Evolutionary conservation across 2,888 invertebrate genomes (phyloP).

Genomic region (Caenorhabditis zanzibari): DNA sequence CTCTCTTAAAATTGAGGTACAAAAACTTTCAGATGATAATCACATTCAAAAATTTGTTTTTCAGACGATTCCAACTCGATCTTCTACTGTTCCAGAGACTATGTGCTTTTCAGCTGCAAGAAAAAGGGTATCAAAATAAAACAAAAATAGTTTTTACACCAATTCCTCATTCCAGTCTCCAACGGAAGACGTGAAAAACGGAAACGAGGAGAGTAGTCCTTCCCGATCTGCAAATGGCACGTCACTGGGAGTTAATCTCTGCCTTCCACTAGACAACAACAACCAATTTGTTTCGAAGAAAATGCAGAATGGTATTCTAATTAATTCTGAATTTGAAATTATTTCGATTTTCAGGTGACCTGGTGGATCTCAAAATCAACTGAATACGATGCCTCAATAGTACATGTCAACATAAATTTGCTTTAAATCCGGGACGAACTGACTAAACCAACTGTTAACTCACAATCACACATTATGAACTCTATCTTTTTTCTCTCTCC

Average conservation of each 20-base stretch:
- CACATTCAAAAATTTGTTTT: constrained; percentile 2
- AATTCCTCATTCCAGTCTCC: constrained; percentile 38
- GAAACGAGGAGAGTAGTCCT: constrained; percentile 50
- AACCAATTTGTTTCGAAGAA: constrained; percentile 61
- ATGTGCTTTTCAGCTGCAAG: constrained; percentile 58
- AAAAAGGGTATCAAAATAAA: constrained; percentile 51
- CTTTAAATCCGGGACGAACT: constrained; percentile 52
- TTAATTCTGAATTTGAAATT: not conserved
- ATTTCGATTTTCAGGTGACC: constrained; percentile 43
- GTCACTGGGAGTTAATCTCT: constrained; percentile 55
- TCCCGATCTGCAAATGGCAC: constrained; percentile 44
- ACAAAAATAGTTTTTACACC: not conserved
- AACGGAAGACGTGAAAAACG: constrained; percentile 62
- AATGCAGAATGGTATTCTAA: constrained; percentile 52
- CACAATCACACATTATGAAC: constrained; percentile 21
- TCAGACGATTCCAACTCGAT: constrained; percentile 73
- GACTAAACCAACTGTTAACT: constrained; percentile 43
- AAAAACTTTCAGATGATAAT: not conserved
- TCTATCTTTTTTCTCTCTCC: constrained; percentile 15
- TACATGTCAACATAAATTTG: constrained; percentile 63
- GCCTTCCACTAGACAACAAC: constrained; percentile 65
- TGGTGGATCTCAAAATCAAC: constrained; percentile 68
- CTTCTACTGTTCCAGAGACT: constrained; percentile 81
- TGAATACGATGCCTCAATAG: constrained; percentile 67
- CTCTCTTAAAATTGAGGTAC: constrained; percentile 58